Percentiles rank a stretch among this genome's conserved stretches.
phyloP scores from a whole-genome alignment of 2,888 invertebrate species.

The Ichneumon xanthorius region DNA sequence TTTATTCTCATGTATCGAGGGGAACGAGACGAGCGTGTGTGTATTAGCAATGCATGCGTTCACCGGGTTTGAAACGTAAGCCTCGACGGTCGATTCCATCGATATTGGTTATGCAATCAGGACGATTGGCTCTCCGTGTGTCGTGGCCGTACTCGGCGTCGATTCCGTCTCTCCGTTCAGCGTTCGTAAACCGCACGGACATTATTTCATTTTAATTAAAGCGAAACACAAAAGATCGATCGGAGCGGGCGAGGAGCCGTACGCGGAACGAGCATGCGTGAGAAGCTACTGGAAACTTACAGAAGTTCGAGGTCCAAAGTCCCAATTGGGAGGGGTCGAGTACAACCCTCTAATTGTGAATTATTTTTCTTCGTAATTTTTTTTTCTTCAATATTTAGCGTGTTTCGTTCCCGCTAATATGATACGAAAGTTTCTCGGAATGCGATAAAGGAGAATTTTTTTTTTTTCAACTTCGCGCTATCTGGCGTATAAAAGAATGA shows the following conservation, averaged over 20 bases:
- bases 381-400: background rate
- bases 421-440: background rate
- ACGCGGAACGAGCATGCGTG: background rate
- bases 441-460: background rate
- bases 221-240: background rate
- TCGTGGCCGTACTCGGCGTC: background rate
- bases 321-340: background rate
- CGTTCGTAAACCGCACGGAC: background rate
- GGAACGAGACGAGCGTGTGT: slow-evolving; percentile 30
- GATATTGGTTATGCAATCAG: slow-evolving; percentile 49
- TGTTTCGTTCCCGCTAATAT: background rate
- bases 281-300: background rate
- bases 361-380: background rate
- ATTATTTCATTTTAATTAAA: slow-evolving; percentile 9
- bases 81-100: slow-evolving; percentile 24
- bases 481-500: slow-evolving; percentile 47
- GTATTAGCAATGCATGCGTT: slow-evolving; percentile 45
- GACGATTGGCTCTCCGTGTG: slow-evolving; percentile 24
- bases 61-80: slow-evolving; percentile 3
- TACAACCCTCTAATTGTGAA: background rate
- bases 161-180: slow-evolving; percentile 11
- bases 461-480: slow-evolving; percentile 2
- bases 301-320: background rate
- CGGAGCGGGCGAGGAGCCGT: too few species aligned
- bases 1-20: slow-evolving; percentile 24